phyloP scores from a whole-genome alignment of 2,113 vertebrate species.

The Siniperca knerii region DNA sequence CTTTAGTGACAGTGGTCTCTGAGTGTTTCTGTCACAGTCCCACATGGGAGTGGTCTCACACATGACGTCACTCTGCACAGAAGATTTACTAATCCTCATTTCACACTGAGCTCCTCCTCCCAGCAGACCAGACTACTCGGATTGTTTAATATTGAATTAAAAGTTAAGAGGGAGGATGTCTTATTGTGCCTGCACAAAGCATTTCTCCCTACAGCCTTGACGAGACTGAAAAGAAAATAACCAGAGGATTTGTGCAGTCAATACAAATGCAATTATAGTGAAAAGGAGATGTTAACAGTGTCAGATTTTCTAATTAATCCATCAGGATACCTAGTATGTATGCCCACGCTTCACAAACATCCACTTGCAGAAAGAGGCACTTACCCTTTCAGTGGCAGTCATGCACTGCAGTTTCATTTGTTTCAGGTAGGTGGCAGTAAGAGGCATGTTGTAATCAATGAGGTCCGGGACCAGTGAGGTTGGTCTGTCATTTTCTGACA shows the following conservation, averaged over 20 bases:
- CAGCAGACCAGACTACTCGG: constrained; percentile 6
- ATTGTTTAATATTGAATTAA: constrained; percentile 25
- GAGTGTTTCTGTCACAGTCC: constrained; percentile 67
- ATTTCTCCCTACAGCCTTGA: neutral
- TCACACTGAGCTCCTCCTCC: constrained; percentile 56
- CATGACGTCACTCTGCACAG: constrained; percentile 56
- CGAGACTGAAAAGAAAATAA: constrained; percentile 1
- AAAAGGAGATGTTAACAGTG: constrained; percentile 4
- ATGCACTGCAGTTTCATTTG: constrained; percentile 98
- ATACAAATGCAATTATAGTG: constrained; percentile 11
- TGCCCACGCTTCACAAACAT: neutral
- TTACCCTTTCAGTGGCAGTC: constrained; percentile 94
- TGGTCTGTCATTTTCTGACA: constrained; percentile 92
- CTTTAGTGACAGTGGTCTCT: constrained; percentile 61
- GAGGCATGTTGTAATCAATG: constrained; percentile 99
- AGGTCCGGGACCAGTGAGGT: constrained; percentile 95
- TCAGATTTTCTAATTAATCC: neutral
- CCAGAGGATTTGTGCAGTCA: constrained; percentile 9
- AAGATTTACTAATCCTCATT: constrained; percentile 59
- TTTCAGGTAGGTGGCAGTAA: constrained; percentile 98
- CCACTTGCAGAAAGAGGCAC: constrained; percentile 46
- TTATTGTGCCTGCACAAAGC: neutral
- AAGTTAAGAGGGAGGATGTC: constrained; percentile 36
- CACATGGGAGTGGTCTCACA: constrained; percentile 63
- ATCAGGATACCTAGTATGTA: neutral